Percentiles rank a stretch among this genome's conserved stretches.
phyloP scores from a whole-genome alignment of 2,888 invertebrate species.

The Malthinus seriepunctatus region DNA sequence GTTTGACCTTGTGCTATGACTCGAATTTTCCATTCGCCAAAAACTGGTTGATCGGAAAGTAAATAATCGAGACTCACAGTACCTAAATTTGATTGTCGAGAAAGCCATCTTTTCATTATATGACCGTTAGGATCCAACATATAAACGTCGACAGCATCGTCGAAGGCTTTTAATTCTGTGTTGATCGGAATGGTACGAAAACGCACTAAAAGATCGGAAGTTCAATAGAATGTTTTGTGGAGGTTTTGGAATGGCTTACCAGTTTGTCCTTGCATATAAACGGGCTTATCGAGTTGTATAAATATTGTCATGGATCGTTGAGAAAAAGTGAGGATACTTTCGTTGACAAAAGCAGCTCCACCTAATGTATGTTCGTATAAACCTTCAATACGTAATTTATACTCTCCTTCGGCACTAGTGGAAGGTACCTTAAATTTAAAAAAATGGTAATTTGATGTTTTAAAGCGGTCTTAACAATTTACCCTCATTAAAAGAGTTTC shows the following conservation, averaged over 20 bases:
- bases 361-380: constrained; percentile 75
- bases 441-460: background rate
- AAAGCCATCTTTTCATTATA: constrained; percentile 91
- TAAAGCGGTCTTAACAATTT: constrained; percentile 37
- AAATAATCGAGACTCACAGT: constrained; percentile 91
- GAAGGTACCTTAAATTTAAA: constrained; percentile 67
- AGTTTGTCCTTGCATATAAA: constrained; percentile 91
- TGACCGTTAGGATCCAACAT: constrained; percentile 88
- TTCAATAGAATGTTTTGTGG: background rate
- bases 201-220: constrained; percentile 69
- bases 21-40: constrained; percentile 89
- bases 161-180: constrained; percentile 88
- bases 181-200: constrained; percentile 93
- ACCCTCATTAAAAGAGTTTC: constrained; percentile 90
- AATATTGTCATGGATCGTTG: constrained; percentile 93
- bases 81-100: constrained; percentile 89
- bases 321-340: constrained; percentile 82
- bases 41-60: constrained; percentile 88
- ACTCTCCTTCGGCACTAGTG: constrained; percentile 81
- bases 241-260: constrained; percentile 54
- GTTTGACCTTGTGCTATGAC: constrained; percentile 87
- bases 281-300: constrained; percentile 92
- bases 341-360: constrained; percentile 88
- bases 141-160: constrained; percentile 88
- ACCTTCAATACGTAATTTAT: constrained; percentile 66